Evolutionary conservation across 1,140 invertebrate genomes (phyloP).

Genomic region (Papilio helenus): DNA sequence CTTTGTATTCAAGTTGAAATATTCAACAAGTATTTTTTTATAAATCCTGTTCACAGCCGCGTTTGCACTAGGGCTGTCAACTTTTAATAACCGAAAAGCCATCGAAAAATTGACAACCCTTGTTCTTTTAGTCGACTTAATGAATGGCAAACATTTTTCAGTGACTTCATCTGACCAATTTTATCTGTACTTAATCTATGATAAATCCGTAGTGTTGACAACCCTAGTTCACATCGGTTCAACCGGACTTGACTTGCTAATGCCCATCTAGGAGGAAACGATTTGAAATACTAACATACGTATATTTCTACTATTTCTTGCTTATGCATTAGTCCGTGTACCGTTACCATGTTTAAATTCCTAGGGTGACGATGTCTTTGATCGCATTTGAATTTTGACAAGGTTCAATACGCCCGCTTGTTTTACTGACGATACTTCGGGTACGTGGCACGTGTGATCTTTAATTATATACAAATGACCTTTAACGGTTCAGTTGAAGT

Average conservation of each 20-base stretch:
- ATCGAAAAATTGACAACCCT: too few relatives aligned
- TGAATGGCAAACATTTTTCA: too few relatives aligned
- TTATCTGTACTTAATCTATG: too few relatives aligned
- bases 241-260: slow-evolving; percentile 17
- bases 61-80: background rate
- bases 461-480: slow-evolving; percentile 21
- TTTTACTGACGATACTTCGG: background rate
- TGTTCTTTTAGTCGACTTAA: too few relatives aligned
- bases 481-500: background rate
- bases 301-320: background rate
- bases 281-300: background rate
- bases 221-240: background rate
- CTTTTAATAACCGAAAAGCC: background rate
- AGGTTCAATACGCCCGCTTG: slow-evolving; percentile 3
- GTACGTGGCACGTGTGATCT: background rate
- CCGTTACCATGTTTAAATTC: slow-evolving; percentile 11
- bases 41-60: background rate
- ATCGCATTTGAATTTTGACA: slow-evolving; percentile 22
- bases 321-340: background rate
- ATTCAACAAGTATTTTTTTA: slow-evolving; percentile 15
- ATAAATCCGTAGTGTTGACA: background rate
- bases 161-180: too few relatives aligned
- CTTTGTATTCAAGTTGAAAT: slow-evolving; percentile 13
- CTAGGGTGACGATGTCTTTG: slow-evolving; percentile 21
- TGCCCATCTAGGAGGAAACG: background rate